Conservation (phyloP, 37 sponge, comb jelly and placozoan genomes). For the Halisarca cf. caerulea region DNA sequence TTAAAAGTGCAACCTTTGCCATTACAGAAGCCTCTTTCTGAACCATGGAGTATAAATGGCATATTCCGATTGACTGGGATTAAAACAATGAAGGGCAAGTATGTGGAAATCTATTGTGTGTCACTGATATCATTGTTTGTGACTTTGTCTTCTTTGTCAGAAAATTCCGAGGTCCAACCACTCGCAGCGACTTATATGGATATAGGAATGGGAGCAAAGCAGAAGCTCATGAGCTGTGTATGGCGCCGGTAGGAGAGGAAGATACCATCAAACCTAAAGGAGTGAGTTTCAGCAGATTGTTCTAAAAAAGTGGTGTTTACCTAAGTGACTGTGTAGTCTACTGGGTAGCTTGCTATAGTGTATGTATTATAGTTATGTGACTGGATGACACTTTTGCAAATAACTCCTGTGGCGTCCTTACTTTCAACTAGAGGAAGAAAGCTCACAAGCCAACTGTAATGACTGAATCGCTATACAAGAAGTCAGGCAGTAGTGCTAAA, state of each 20-base stretch:
- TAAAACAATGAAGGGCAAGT: constrained; percentile 43
- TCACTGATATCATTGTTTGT: not conserved
- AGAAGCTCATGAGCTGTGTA: constrained; percentile 51
- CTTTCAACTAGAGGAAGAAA: not conserved
- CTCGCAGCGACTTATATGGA: constrained; percentile 45
- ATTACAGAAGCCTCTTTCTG: not conserved
- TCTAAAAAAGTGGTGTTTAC: not conserved
- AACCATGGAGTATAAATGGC: constrained; percentile 50
- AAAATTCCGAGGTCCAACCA: constrained; percentile 43
- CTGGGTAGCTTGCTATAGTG: no score
- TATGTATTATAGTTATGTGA: not conserved
- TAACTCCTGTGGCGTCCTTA: not conserved
- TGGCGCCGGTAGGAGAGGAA: constrained; percentile 55
- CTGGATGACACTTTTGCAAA: not conserved
- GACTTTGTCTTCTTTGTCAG: constrained; percentile 2
- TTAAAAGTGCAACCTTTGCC: constrained; percentile 29
- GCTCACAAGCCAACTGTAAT: not conserved
- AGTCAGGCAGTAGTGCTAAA: not conserved
- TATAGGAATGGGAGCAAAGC: constrained; percentile 48
- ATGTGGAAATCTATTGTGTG: not conserved
- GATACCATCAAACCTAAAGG: constrained; percentile 39
- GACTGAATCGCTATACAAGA: constrained; percentile 5
- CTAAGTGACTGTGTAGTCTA: not conserved
- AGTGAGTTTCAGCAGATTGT: not conserved
- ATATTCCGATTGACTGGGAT: constrained; percentile 49